These are phyloP conservation scores for Propithecus perrieri DNA, from an alignment of 2,797 vertebrate species.

Conservation along the genomic window DNA sequence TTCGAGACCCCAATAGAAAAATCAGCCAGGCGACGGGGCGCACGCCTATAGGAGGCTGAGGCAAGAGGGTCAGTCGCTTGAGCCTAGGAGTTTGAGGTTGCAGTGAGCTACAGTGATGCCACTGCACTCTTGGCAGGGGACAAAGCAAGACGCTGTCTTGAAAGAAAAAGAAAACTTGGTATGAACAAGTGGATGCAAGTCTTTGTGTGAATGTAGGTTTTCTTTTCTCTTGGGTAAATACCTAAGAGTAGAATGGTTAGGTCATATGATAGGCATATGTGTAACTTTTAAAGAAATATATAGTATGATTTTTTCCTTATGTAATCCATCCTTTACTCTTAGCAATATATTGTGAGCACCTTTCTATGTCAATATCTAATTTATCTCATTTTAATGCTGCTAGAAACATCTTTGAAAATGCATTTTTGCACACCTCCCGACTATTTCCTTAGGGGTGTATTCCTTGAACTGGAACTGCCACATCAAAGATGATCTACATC, in stretches of 20 bases:
- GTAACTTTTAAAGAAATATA: not conserved
- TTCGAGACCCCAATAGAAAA: too few relatives aligned
- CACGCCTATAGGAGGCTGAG: too few relatives aligned
- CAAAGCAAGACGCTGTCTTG: too few relatives aligned
- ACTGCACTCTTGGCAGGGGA: too few relatives aligned
- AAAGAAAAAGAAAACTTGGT: too few relatives aligned
- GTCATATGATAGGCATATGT: not conserved
- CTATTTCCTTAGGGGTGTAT: too few relatives aligned
- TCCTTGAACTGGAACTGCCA: not conserved
- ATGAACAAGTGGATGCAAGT: not conserved
- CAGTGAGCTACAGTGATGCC: too few relatives aligned
- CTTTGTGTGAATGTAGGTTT: not conserved
- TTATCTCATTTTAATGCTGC: not conserved
- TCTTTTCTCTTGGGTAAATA: not conserved
- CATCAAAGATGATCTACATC: not conserved
- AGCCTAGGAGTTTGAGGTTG: too few relatives aligned
- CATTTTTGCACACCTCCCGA: rapidly evolving
- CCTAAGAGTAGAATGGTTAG: not conserved
- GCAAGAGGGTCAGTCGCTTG: too few relatives aligned
- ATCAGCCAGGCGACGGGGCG: too few relatives aligned
- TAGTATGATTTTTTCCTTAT: not conserved
- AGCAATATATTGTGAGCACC: not conserved
- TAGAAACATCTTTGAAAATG: not conserved
- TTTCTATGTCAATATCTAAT: not conserved
- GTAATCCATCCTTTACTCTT: not conserved